Percentiles rank a stretch among this genome's conserved stretches.
Conservation (phyloP, 2,113 vertebrate species). For the Nothobranchius furzeri region DNA sequence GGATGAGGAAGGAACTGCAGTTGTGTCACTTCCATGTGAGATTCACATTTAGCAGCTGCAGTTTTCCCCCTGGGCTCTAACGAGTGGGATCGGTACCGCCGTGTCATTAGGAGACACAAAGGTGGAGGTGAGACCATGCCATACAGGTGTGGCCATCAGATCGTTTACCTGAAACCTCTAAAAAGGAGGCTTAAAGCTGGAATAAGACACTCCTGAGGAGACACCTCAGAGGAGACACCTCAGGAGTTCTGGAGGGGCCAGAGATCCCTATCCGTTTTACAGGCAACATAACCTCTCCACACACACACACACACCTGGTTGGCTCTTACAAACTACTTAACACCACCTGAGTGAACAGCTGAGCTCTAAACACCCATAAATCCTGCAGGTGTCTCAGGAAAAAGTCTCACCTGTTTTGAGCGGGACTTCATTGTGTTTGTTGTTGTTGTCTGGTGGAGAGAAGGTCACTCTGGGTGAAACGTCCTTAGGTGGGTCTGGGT, state of each 20-base stretch:
- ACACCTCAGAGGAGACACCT: too few relatives aligned
- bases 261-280: slow-evolving; percentile 74
- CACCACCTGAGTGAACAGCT: slow-evolving; percentile 3
- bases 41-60: too few relatives aligned
- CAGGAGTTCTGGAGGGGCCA: slow-evolving; percentile 69
- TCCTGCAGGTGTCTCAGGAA: background rate
- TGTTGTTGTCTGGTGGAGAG: slow-evolving; percentile 85
- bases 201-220: slow-evolving; percentile 58
- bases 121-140: slow-evolving; percentile 6
- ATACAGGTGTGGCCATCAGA: slow-evolving; percentile 47
- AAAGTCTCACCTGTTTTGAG: slow-evolving; percentile 70
- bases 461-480: slow-evolving; percentile 83
- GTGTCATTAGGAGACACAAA: slow-evolving; percentile 26
- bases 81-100: too few relatives aligned
- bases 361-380: slow-evolving; percentile 4
- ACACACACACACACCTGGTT: slow-evolving; percentile 19
- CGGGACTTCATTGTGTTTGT: slow-evolving; percentile 76
- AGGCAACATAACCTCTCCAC: slow-evolving; percentile 68
- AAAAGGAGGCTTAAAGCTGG: slow-evolving; percentile 27
- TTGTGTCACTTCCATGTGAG: too few relatives aligned
- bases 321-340: slow-evolving; percentile 1
- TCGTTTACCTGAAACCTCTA: slow-evolving; percentile 54
- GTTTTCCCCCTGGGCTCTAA: too few relatives aligned
- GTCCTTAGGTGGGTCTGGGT: slow-evolving; percentile 84
- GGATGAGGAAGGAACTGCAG: too few relatives aligned